Percentiles rank a stretch among this genome's conserved stretches.
These are phyloP conservation scores for Cerceris rybyensis DNA, from an alignment of 2,888 invertebrate genomes.

Conservation along the genomic window DNA sequence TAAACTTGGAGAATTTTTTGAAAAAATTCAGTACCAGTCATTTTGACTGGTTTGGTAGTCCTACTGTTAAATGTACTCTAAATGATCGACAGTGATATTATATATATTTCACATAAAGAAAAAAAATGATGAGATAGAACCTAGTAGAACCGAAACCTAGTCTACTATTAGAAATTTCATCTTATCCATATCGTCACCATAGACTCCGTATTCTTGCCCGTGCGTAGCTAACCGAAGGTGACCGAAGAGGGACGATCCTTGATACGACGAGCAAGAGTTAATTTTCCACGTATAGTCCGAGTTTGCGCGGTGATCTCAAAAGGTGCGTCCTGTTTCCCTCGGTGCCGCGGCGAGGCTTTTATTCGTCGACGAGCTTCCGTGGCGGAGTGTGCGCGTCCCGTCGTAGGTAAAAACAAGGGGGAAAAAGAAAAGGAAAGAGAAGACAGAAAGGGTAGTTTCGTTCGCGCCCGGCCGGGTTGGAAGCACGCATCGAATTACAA, in stretches of 20 bases:
- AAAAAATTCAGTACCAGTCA: too few relatives aligned
- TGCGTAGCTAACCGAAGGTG: constrained; percentile 23
- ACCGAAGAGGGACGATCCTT: constrained; percentile 40
- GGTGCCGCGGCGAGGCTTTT: constrained; percentile 41
- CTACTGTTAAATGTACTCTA: too few relatives aligned
- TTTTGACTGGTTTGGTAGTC: too few relatives aligned
- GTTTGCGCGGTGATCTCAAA: constrained; percentile 71
- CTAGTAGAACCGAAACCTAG: too few relatives aligned
- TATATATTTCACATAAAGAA: too few relatives aligned
- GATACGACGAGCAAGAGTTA: constrained; percentile 16
- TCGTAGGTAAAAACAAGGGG: constrained; percentile 4
- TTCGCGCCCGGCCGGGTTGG: constrained; percentile 7
- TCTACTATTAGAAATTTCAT: too few relatives aligned
- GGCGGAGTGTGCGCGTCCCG: constrained; percentile 51
- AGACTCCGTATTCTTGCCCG: too few relatives aligned
- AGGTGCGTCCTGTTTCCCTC: constrained; percentile 65
- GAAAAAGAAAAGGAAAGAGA: constrained; percentile 1
- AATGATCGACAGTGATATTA: too few relatives aligned
- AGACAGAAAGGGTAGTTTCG: neutral
- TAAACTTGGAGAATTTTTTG: too few relatives aligned
- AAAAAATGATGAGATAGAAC: too few relatives aligned
- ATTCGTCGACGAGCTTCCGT: constrained; percentile 63
- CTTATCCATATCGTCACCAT: too few relatives aligned
- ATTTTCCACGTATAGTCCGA: constrained; percentile 41
- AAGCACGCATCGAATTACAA: constrained; percentile 1